Conservation (phyloP, 2,113 vertebrate species). For the Lanius ludovicianus region DNA sequence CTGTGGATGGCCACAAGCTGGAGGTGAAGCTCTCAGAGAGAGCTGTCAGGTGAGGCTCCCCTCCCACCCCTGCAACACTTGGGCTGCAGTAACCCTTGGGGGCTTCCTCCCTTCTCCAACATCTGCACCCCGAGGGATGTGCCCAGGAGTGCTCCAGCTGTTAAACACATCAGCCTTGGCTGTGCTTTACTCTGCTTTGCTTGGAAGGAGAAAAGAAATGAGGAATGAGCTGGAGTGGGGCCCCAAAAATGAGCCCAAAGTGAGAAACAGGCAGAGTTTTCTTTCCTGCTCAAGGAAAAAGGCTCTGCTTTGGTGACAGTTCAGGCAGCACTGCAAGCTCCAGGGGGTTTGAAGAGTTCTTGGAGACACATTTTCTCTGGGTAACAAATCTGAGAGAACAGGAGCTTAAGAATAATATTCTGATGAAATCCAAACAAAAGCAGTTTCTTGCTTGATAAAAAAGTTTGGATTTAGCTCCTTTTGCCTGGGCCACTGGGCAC, state of each 20-base stretch:
- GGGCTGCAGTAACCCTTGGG: background rate
- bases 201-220: background rate
- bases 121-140: background rate
- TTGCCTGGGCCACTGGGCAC: background rate
- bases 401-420: background rate
- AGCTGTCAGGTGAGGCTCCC: slow-evolving; percentile 82
- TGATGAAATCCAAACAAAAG: background rate
- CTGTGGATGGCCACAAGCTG: slow-evolving; percentile 86
- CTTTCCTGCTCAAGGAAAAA: background rate
- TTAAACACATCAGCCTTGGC: background rate
- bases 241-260: background rate
- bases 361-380: background rate
- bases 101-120: background rate
- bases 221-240: background rate
- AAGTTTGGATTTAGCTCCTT: background rate
- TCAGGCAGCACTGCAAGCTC: background rate
- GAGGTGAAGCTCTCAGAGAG: slow-evolving; percentile 91
- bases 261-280: background rate
- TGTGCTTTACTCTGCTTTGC: background rate
- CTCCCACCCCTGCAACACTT: background rate
- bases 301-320: background rate
- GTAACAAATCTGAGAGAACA: background rate
- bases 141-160: background rate
- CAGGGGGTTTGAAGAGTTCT: background rate
- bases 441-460: background rate